Evolutionary conservation across 2,888 invertebrate species (phyloP).

Genomic region (Drosophila putrida): DNA sequence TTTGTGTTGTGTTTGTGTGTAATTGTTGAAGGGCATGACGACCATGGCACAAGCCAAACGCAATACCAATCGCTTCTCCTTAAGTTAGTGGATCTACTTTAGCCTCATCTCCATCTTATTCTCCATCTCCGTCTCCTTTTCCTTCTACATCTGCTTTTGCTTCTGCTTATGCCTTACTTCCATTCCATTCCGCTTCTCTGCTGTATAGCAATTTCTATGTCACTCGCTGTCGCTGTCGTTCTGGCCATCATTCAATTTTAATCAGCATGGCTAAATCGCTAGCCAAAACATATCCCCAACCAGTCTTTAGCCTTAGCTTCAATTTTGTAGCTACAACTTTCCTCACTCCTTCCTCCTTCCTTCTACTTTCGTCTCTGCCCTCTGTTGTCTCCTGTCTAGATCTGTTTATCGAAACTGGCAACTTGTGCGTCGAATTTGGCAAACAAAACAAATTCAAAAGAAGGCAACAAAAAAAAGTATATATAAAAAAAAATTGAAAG

Average conservation of each 20-base stretch:
- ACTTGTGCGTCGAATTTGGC: slow-evolving; percentile 55
- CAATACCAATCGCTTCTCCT: slow-evolving; percentile 44
- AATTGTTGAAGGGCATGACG: slow-evolving; percentile 64
- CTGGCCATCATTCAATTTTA: slow-evolving; percentile 76
- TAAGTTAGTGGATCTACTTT: neutral
- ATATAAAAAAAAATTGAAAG: slow-evolving; percentile 4
- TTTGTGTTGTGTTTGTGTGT: slow-evolving; percentile 32
- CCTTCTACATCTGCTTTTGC: neutral
- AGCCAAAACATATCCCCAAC: slow-evolving; percentile 30
- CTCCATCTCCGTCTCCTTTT: neutral
- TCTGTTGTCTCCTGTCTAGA: slow-evolving; percentile 16
- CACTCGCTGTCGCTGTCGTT: slow-evolving; percentile 49
- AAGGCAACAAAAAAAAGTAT: slow-evolving; percentile 1
- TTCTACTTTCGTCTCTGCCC: neutral
- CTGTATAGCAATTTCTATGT: slow-evolving; percentile 54
- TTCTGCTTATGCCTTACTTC: neutral
- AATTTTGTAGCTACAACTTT: slow-evolving; percentile 4
- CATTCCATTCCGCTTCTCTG: slow-evolving; percentile 1
- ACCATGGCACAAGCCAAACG: slow-evolving; percentile 40
- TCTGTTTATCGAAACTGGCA: slow-evolving; percentile 50
- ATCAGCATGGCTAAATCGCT: slow-evolving; percentile 66
- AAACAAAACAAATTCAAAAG: slow-evolving; percentile 36
- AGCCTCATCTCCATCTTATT: neutral
- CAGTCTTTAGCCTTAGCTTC: neutral
- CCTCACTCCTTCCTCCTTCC: neutral